These are phyloP conservation scores for Apodemus agrarius DNA, from an alignment of 2,797 vertebrate genomes.

Conservation along the genomic window DNA sequence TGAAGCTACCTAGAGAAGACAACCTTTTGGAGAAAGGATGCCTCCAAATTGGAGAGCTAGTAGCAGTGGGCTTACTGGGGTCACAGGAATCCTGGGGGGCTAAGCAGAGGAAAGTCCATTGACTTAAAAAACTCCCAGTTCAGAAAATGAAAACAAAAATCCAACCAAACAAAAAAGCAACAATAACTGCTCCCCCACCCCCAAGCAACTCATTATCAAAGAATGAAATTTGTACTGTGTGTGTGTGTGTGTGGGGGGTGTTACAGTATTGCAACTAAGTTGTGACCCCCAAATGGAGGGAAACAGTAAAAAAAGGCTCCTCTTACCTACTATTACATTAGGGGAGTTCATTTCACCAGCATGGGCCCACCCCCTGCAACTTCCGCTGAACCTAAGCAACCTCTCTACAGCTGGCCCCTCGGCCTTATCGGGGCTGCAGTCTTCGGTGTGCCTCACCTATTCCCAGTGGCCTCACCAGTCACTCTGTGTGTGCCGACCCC, in stretches of 20 bases:
- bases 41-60: slow-evolving; percentile 6
- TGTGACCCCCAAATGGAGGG: slow-evolving; percentile 68
- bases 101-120: slow-evolving; percentile 1
- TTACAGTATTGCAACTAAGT: neutral
- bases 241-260: neutral
- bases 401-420: neutral
- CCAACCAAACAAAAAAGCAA: neutral
- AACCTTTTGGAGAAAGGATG: neutral
- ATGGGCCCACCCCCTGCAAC: neutral
- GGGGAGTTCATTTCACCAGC: neutral
- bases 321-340: neutral
- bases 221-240: neutral
- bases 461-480: neutral
- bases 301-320: slow-evolving; percentile 23
- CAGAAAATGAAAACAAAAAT: neutral
- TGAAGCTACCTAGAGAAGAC: neutral
- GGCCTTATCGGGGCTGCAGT: neutral
- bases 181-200: neutral
- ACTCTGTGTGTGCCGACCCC: neutral
- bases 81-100: neutral
- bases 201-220: neutral
- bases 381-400: neutral
- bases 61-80: neutral
- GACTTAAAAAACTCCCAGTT: slow-evolving; percentile 31
- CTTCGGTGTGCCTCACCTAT: neutral